Evolutionary conservation across 2,888 invertebrate species (phyloP), one percentile per base, ranked within the genome.

Genomic region (Tanypteryx hageni): DNA sequence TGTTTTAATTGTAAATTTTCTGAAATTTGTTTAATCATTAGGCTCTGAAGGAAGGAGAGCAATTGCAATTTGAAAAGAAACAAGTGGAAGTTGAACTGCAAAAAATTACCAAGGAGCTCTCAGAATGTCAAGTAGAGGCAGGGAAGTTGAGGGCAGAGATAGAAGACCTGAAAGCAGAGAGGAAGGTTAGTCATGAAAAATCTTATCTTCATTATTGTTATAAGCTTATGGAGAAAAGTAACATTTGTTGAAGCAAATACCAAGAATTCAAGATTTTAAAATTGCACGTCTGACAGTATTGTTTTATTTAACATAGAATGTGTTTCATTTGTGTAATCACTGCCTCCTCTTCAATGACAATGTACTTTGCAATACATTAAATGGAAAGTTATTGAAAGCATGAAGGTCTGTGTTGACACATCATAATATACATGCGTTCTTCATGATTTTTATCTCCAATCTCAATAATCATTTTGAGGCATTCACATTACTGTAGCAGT

Each of bases 31-130:
- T 16, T 18, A 44, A 44, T 4, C 14, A 16, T 44, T 44, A 89
- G 89, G 89, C 89, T n/a, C 44, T 89, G 44, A 68, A 89, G 44
- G 61, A 89, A 10, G 89, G 89, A 16, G 89, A 89, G 68, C 64
- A 89, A 8, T 22, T 83, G 18, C 92, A 92, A n/a, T 27, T 83
- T 4, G 83, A 92, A 56, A 92, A 92, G 22, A 16, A 44, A 22
- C 61, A 92, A 59, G 58, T 92, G 14, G 92, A 81, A 57, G 57
- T 64, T 9, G 76, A 92, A 31, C n/a, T 92, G 81, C 58, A 58
- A 11, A 92, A 57, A 56, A 82, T 92, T 10, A 92, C 58, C 27
- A 81, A 82, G 57, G 92, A 92, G 18, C 92, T 92, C 57, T 22
- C 81, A 10, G 82, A 92, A 8, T 58, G 81, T 57, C 56, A 59